Percentiles rank a stretch among this genome's conserved stretches.
These are phyloP conservation scores for Montipora foliosa DNA, from an alignment of 64 coral and sea anemone genomes.

Conservation along the genomic window DNA sequence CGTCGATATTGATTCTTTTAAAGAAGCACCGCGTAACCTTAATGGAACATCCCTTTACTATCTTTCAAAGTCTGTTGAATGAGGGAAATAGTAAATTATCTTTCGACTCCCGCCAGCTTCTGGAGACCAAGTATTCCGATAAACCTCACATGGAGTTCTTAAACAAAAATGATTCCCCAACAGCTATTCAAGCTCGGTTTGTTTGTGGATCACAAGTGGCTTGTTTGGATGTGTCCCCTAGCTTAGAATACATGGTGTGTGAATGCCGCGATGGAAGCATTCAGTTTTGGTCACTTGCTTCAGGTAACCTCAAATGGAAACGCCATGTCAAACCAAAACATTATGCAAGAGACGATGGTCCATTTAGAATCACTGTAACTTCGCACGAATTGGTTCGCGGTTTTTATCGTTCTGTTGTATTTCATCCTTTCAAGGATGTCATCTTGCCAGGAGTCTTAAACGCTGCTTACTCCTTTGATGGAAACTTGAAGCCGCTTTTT, in stretches of 20 bases:
- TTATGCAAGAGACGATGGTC: background rate
- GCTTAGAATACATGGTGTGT: slow-evolving; percentile 19
- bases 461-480: background rate
- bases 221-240: slow-evolving; percentile 34
- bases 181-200: background rate
- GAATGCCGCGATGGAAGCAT: slow-evolving; percentile 19
- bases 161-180: background rate
- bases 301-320: background rate
- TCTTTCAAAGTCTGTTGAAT: slow-evolving; percentile 11
- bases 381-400: too few species aligned
- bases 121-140: background rate
- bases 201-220: background rate
- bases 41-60: background rate
- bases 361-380: too few species aligned
- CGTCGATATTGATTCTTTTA: background rate
- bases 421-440: slow-evolving; percentile 7
- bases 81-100: background rate
- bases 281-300: slow-evolving; percentile 18
- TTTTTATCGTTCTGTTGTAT: background rate
- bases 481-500: background rate
- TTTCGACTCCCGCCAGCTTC: background rate
- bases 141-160: slow-evolving; percentile 7
- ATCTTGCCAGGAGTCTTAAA: slow-evolving; percentile 13
- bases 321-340: background rate
- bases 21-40: background rate